Evolutionary conservation across 2,113 vertebrate genomes (phyloP).

Genomic region (Menidia beryllina): DNA sequence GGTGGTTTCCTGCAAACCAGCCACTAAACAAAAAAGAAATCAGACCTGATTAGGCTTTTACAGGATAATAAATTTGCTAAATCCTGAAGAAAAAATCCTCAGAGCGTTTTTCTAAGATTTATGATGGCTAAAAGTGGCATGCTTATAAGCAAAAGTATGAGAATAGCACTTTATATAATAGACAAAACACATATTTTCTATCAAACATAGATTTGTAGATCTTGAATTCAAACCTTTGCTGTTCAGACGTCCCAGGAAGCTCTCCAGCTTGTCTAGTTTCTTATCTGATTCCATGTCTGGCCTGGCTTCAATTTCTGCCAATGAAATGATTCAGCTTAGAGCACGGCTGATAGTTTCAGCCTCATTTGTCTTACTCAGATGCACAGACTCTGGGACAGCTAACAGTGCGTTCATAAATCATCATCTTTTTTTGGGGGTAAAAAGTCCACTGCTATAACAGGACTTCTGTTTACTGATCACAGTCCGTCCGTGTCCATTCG

Average conservation of each 20-base stretch:
- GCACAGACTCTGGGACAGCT: neutral
- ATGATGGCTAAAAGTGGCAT: neutral
- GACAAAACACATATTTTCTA: neutral
- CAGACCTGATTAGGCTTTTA: neutral
- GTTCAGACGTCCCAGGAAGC: constrained; percentile 92
- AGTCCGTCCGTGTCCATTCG: too few species aligned
- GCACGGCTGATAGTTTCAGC: neutral
- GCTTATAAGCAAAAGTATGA: neutral
- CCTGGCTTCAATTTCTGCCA: constrained; percentile 91
- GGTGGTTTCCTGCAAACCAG: constrained; percentile 90
- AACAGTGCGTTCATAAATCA: too few species aligned
- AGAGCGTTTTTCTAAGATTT: neutral
- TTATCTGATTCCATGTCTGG: constrained; percentile 94
- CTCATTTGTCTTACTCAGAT: neutral
- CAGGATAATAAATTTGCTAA: neutral
- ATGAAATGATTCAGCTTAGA: neutral
- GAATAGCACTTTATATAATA: neutral
- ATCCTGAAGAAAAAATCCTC: neutral
- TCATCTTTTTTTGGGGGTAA: too few species aligned
- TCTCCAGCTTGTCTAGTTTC: constrained; percentile 95
- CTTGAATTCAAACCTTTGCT: constrained; percentile 96
- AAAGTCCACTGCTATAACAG: too few species aligned
- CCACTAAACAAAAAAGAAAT: constrained; percentile 71
- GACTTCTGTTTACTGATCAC: too few species aligned
- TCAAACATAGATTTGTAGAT: too few species aligned